Base-by-base conservation (phyloP, 2,888 invertebrate species). In the Melinaea marsaeus region DNA sequence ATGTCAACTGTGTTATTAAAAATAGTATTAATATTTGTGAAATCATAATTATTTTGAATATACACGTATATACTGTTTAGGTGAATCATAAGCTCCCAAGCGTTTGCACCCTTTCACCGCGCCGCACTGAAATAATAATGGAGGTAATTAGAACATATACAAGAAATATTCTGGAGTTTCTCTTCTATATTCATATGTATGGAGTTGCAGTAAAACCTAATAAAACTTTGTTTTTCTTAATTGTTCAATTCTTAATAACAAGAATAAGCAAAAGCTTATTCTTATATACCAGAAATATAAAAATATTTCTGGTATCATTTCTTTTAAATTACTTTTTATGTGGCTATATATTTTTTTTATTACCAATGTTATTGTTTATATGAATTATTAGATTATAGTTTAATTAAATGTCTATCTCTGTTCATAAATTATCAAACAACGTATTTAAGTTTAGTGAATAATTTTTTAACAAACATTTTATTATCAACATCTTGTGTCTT, bases 111-210 rank as follows among this genome's bases (percentile, higher is more conserved):
- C 62, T 61, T 65, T 63, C 54, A 64, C 71, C 65, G 63, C 63
- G 71, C 22, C 22, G 22, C 22, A 22, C 22, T 22, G 22, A 22
- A 22, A 22, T 22, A 22, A 22, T 22, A 22, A 22, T 83, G 80
- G 79, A 69, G 83, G 86, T 88, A 88, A 89, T 88, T 88, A 88
- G 86, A 83, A 81, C 73, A 73, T 73, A 74, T 69, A 69, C 66
- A 64, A 67, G 71, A 34, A 37, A 65, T 58, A 46, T 56, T 64
- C 62, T 65, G 61, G 67, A 67, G 57, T 60, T 48, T 65, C 61
- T 65, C 32, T 42, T 62, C 33, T 48, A 42, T 60, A 42, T 42
- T 55, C 42, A n/a, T 11, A 22, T 11, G 7, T 46, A 4, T 46
- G 46, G n/a, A 22, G 22, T 22, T 22, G 22, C 22, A n/a, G n/a